These are phyloP conservation scores for Zeugodacus cucurbitae DNA, from an alignment of 1,140 invertebrate species.

Conservation along the genomic window DNA sequence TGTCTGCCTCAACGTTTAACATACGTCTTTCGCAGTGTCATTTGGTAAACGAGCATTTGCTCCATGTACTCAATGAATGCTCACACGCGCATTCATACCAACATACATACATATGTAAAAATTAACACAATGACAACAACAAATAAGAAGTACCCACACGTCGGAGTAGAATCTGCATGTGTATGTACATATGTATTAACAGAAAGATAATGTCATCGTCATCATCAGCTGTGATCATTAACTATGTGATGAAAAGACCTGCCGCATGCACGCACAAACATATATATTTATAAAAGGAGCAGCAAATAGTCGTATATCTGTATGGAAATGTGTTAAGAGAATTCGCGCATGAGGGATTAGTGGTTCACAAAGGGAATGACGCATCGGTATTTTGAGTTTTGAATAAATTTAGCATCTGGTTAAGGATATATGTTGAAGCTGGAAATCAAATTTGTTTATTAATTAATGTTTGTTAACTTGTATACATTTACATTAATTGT, in stretches of 20 bases:
- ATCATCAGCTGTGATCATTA: constrained; percentile 4
- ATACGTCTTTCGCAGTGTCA: background rate
- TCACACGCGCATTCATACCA: background rate
- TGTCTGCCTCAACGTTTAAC: background rate
- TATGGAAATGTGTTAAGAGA: background rate
- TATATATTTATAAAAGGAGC: background rate
- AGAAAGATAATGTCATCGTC: constrained; percentile 9
- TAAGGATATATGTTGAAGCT: no score
- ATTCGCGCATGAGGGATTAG: background rate
- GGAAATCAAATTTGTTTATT: no score
- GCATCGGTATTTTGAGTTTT: no score
- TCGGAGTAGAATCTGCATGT: background rate
- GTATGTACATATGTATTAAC: background rate
- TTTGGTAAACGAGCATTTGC: background rate
- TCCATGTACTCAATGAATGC: no score
- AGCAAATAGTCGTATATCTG: background rate
- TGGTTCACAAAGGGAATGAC: no score
- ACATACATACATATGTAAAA: background rate
- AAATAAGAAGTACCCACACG: background rate
- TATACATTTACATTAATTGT: no score
- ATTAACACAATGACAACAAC: background rate
- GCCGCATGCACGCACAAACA: background rate
- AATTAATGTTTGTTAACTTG: no score
- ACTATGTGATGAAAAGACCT: background rate
- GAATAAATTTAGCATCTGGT: no score